Evolutionary conservation across 2,113 vertebrate genomes (phyloP).

Genomic region (Epinephelus moara): DNA sequence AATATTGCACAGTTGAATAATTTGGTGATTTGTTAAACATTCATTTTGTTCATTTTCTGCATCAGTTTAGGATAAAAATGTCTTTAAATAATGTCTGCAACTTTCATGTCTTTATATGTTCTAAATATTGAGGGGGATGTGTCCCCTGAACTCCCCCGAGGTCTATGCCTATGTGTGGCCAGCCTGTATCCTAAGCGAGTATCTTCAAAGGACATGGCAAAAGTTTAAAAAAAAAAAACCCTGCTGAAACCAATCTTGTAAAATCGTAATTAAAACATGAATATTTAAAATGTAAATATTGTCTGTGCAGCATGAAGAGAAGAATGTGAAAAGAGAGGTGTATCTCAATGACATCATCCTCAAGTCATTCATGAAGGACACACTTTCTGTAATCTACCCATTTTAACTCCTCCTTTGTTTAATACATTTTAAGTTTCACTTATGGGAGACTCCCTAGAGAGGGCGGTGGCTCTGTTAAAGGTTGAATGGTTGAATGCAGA

Average conservation of each 20-base stretch:
- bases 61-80: too few relatives aligned
- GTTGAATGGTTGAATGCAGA: background rate
- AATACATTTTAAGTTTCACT: background rate
- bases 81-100: too few relatives aligned
- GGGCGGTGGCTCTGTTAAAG: background rate
- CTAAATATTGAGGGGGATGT: too few relatives aligned
- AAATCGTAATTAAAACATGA: background rate
- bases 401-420: background rate
- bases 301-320: background rate
- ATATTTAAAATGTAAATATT: background rate
- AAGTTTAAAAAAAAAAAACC: background rate
- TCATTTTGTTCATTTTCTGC: too few relatives aligned
- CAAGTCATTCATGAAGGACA: background rate
- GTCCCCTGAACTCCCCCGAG: too few relatives aligned
- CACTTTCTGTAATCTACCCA: background rate
- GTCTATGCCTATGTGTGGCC: too few relatives aligned
- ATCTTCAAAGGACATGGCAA: background rate
- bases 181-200: background rate
- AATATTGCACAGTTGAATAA: too few relatives aligned
- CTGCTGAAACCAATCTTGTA: background rate
- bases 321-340: background rate
- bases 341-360: background rate
- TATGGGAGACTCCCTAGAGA: background rate
- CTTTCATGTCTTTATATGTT: too few relatives aligned
- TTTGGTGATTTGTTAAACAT: too few relatives aligned